Evolutionary conservation across 2,888 invertebrate genomes (phyloP).

Genomic region (Hydriomena furcata): DNA sequence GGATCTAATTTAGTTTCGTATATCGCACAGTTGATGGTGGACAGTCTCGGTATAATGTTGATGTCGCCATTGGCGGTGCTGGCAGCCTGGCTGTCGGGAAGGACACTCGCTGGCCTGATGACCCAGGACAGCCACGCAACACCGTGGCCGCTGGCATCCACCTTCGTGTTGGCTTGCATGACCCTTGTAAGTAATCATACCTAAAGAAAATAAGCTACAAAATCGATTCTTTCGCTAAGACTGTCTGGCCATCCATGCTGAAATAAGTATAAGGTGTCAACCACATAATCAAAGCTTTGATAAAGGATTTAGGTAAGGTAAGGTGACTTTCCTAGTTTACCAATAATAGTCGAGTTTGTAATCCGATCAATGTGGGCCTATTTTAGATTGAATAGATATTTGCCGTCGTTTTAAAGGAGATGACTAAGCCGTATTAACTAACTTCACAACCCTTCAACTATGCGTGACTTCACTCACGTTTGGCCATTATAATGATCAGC

Average conservation of each 20-base stretch:
- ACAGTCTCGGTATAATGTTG: constrained; percentile 73
- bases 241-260: no score
- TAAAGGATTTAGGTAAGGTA: no score
- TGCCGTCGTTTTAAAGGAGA: no score
- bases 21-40: constrained; percentile 69
- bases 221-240: background rate
- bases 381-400: no score
- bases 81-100: constrained; percentile 73
- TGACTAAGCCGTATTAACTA: no score
- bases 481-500: no score
- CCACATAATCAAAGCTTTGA: no score
- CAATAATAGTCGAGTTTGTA: no score
- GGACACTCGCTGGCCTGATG: constrained; percentile 71
- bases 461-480: no score
- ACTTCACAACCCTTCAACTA: no score
- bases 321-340: background rate
- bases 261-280: no score
- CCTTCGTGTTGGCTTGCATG: constrained; percentile 76
- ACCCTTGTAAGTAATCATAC: constrained; percentile 56
- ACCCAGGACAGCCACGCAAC: constrained; percentile 62
- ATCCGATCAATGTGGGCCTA: no score
- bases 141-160: constrained; percentile 75
- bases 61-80: constrained; percentile 76
- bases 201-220: background rate
- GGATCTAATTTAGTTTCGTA: background rate